These are phyloP conservation scores for Tortrix viridana DNA, from an alignment of 2,888 invertebrate species.

Conservation along the genomic window DNA sequence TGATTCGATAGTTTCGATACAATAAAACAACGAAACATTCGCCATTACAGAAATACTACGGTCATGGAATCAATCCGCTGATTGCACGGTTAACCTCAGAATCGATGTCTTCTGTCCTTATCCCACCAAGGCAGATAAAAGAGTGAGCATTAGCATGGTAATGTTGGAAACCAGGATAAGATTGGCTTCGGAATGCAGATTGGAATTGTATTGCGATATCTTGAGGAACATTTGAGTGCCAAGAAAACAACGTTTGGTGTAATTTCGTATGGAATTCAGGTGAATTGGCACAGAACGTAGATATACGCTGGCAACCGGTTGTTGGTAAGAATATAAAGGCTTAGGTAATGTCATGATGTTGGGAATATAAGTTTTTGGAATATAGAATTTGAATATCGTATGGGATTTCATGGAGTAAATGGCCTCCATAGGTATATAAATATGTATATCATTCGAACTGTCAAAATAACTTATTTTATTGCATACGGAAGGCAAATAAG, in stretches of 20 bases:
- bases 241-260: background rate
- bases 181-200: conserved; percentile 51
- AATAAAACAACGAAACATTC: conserved; percentile 1
- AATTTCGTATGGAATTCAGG: background rate
- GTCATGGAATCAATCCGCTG: conserved; percentile 25
- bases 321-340: conserved; percentile 9
- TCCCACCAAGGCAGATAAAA: conserved; percentile 1
- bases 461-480: too few relatives aligned
- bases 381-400: too few relatives aligned
- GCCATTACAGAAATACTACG: conserved; percentile 10
- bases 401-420: too few relatives aligned
- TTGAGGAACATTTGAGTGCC: conserved; percentile 2
- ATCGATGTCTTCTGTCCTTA: conserved; percentile 16
- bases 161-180: conserved; percentile 39
- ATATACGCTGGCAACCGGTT: conserved; percentile 17
- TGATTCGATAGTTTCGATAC: background rate
- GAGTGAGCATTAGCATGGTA: conserved; percentile 39
- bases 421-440: too few relatives aligned
- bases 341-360: too few relatives aligned
- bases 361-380: too few relatives aligned
- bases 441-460: too few relatives aligned
- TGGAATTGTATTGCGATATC: conserved; percentile 43
- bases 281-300: too few relatives aligned
- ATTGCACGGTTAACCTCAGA: conserved; percentile 32
- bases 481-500: too few relatives aligned